Evolutionary conservation across 2,113 vertebrate genomes (phyloP).

Genomic region (Alexandromys fortis): DNA sequence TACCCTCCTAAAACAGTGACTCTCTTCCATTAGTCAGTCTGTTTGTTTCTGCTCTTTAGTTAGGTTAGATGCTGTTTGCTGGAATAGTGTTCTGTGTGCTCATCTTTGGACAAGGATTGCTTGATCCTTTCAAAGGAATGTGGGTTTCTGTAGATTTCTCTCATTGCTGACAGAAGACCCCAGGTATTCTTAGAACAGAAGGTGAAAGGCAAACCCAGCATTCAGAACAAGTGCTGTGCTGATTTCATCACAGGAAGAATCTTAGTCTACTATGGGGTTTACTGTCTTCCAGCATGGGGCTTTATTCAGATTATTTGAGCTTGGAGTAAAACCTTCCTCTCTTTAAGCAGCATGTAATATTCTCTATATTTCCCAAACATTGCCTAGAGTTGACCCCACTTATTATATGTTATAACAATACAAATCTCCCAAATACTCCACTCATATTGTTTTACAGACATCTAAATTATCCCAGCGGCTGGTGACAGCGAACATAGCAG

Average conservation of each 20-base stretch:
- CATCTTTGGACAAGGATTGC: neutral
- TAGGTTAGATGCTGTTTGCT: neutral
- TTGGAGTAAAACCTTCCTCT: neutral
- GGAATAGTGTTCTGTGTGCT: neutral
- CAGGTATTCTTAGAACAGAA: neutral
- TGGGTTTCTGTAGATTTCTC: neutral
- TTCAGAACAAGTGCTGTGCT: neutral
- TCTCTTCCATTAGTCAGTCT: constrained; percentile 1
- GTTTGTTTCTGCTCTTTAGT: neutral
- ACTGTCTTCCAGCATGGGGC: neutral
- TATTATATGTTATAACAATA: too few relatives aligned
- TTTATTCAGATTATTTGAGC: neutral
- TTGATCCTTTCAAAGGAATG: neutral
- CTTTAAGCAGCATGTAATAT: neutral
- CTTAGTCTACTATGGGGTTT: neutral
- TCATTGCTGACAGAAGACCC: neutral
- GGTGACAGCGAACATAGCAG: neutral
- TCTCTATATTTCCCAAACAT: neutral
- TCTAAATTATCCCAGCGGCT: neutral
- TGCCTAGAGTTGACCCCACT: neutral
- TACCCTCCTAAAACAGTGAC: neutral
- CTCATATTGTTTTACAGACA: neutral
- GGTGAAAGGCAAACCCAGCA: neutral
- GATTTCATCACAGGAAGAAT: neutral
- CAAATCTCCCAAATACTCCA: neutral